Base-by-base conservation (phyloP, 1,140 invertebrate genomes). In the Calephelis nemesis region DNA sequence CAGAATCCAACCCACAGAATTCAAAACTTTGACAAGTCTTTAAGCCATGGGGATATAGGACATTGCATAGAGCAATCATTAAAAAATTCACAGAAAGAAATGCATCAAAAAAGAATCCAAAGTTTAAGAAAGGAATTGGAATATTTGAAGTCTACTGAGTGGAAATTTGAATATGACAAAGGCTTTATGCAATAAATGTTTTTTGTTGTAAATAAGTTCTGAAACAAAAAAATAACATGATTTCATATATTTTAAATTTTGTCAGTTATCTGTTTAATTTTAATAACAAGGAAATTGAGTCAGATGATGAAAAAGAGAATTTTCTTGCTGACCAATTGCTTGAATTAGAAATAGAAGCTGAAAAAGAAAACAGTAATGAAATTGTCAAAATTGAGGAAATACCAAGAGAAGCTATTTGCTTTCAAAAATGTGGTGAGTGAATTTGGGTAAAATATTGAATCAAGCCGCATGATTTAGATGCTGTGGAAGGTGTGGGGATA, bases 111-210 rank as follows among this genome's bases (percentile, higher is more conserved):
- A 79, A 90, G 94, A 65, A 92, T 95, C 47, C 93, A 95, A 78
- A 87, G 92, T 10, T 81, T 95, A 62, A 88, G 94, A 72, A 95
- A 95, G 79, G 94, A 95, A 85, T 83, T 95, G 47, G 94, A 94
- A 63, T 95, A 94, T 76, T 85, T 95, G 11, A 95, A 95, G 82
- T 88, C 92, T 11, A 95, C 95, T 6, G 94, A 95, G 75, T 95
- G 95, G 95, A 93, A 94, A 82, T 95, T 95, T 92, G 94, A 95
- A 66, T 90, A 88, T 68, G 91, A 89, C 42, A 91, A 86, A 71
- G 89, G 89, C 11, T 83, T 86, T 78, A 76, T 82, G 11, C 85
- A 90, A 67, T 89, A 85, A 77, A 13, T 48, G 62, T 9, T 67
- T 47, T 40, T 58, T 15, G 12, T n/a, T n/a, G 47, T 63, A 0